A percentile compares a stretch with the other conserved stretches of the same genome.
Evolutionary conservation across 2,113 vertebrate genomes (phyloP).

Genomic region (Ellobius talpinus): DNA sequence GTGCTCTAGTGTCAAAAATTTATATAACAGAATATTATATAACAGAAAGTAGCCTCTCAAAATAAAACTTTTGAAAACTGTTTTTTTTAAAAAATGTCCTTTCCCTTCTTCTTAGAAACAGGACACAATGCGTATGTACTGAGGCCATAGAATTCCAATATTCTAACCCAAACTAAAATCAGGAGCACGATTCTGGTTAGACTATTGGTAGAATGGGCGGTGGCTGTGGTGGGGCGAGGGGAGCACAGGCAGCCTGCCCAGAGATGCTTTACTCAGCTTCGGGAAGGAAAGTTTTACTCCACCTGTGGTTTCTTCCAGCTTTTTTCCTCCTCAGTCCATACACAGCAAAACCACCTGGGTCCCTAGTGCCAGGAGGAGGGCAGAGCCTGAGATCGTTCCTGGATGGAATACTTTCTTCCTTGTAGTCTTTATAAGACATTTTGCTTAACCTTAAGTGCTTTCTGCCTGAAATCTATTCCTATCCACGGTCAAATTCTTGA

Average conservation of each 20-base stretch:
- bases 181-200: not conserved
- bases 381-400: not conserved
- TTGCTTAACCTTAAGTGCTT: conserved; percentile 8
- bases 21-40: not conserved
- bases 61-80: conserved; percentile 4
- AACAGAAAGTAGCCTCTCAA: not conserved
- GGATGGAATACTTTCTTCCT: conserved; percentile 20
- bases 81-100: not conserved
- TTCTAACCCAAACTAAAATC: conserved; percentile 23
- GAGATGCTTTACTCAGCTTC: not conserved
- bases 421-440: not conserved
- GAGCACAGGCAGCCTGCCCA: not conserved
- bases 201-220: not conserved
- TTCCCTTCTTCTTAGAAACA: not conserved
- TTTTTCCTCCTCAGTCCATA: not conserved
- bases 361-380: conserved; percentile 13
- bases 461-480: not conserved
- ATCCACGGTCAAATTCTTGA: not conserved
- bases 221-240: not conserved
- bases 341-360: not conserved
- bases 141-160: not conserved
- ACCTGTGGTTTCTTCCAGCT: not conserved
- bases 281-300: not conserved
- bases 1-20: not conserved
- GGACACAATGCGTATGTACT: not conserved